Evolutionary conservation across 92 coral and sea anemone genomes (phyloP).

Genomic region (Ricordea florida): DNA sequence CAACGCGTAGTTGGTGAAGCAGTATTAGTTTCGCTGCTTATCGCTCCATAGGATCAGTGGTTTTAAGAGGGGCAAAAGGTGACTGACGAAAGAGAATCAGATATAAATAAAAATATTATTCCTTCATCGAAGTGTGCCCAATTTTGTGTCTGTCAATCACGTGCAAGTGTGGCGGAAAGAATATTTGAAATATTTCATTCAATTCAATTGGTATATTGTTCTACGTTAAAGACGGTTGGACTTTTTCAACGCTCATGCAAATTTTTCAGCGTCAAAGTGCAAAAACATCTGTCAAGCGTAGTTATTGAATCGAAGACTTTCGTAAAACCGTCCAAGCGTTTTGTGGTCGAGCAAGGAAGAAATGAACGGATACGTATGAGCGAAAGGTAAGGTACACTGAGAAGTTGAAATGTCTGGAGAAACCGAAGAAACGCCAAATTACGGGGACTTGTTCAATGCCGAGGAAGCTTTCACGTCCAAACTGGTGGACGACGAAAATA

Average conservation of each 20-base stretch:
- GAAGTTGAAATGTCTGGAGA: too few relatives aligned
- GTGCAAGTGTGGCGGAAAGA: constrained; percentile 25
- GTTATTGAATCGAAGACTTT: constrained; percentile 15
- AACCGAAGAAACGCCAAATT: neutral
- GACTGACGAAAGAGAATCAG: neutral
- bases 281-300: constrained; percentile 19
- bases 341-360: too few relatives aligned
- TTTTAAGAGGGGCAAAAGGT: neutral
- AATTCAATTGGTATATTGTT: constrained; percentile 7
- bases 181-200: constrained; percentile 24
- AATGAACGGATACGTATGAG: too few relatives aligned
- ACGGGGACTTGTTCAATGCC: constrained; percentile 69
- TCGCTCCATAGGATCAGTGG: too few relatives aligned
- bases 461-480: constrained; percentile 34
- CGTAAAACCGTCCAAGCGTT: neutral
- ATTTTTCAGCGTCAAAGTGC: constrained; percentile 8
- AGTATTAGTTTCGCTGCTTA: too few relatives aligned
- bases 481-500: constrained; percentile 26
- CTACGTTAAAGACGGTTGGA: constrained; percentile 4
- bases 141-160: constrained; percentile 27
- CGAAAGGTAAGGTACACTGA: too few relatives aligned
- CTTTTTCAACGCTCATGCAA: constrained; percentile 16
- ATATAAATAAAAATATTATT: neutral
- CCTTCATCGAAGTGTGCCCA: constrained; percentile 3
- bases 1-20: too few relatives aligned